Evolutionary conservation across 2,888 invertebrate genomes (phyloP), one percentile per base, ranked within the genome.

Genomic region (Phengaris arion): DNA sequence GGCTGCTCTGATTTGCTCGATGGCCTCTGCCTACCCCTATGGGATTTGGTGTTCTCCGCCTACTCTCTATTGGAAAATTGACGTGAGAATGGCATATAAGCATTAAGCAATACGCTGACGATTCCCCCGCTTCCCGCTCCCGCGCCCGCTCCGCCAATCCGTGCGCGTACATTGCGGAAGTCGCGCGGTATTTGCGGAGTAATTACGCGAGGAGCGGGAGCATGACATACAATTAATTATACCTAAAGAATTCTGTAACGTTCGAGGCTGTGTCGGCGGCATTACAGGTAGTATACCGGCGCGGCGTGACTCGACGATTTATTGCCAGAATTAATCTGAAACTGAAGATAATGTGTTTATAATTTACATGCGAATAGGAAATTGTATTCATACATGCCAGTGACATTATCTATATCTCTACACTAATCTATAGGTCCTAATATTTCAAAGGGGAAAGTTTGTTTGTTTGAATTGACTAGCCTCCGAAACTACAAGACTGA

Each of bases 181-280:
- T 75, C 75, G 74, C 77, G 79, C 68, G 79, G 78, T 78, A 77
- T 80, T 78, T 76, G 76, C 76, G 70, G 73, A 75, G 80, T 81
- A 81, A 81, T 81, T 80, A 79, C 78, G 79, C 77, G 77, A 78
- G 79, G 74, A 78, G 77, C 77, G 79, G 77, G 80, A 79, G 82
- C 77, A 79, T 78, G 81, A 83, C 83, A 79, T 76, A 77, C 79
- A 79, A 87, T 87, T 87, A 87, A 86, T 87, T 83, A 84, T 74
- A 77, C 46, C 75, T 74, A 72, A 77, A 79, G 76, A 76, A 78
- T 78, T 77, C 55, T 68, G 77, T 77, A 74, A 68, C 75, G 59
- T 54, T 73, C 68, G 35, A 12, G 78, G 64, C 78, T 45, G 35
- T 64, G 35, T 6, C 12, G 64, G 64, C 64, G 15, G 52, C 15